These are phyloP conservation scores for Phocoena phocoena DNA, from an alignment of 2,113 vertebrate species.

Conservation along the genomic window DNA sequence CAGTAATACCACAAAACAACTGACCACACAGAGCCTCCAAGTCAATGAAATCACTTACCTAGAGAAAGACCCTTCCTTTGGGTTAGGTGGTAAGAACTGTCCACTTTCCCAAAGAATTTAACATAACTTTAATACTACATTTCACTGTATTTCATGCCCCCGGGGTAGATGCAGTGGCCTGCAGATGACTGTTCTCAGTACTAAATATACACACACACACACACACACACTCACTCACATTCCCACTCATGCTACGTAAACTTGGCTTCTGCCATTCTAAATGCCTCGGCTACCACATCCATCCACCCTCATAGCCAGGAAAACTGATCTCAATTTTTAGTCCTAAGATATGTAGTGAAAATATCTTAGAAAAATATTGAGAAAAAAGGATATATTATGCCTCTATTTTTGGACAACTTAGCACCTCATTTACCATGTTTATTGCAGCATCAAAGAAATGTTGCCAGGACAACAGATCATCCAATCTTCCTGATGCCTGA, in stretches of 20 bases:
- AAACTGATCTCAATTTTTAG: neutral
- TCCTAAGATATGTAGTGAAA: neutral
- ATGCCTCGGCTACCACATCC: neutral
- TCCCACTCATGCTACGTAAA: neutral
- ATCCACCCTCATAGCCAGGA: neutral
- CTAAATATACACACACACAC: no score
- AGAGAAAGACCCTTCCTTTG: neutral
- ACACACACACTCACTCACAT: neutral
- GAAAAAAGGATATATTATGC: neutral
- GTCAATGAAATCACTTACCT: neutral
- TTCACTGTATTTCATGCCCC: neutral
- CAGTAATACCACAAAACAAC: neutral
- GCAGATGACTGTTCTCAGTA: neutral
- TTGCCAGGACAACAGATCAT: conserved; percentile 42
- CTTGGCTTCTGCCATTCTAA: neutral
- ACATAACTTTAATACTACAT: neutral
- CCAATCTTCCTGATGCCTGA: neutral
- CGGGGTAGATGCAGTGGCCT: neutral
- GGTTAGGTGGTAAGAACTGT: neutral
- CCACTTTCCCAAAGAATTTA: neutral
- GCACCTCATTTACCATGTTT: conserved; percentile 13
- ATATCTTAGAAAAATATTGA: neutral
- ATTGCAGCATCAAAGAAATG: conserved; percentile 45
- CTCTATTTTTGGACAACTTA: conserved; percentile 53
- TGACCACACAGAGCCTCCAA: neutral